Evolutionary conservation across 2,888 invertebrate genomes (phyloP).

Genomic region (Ametastegia equiseti): DNA sequence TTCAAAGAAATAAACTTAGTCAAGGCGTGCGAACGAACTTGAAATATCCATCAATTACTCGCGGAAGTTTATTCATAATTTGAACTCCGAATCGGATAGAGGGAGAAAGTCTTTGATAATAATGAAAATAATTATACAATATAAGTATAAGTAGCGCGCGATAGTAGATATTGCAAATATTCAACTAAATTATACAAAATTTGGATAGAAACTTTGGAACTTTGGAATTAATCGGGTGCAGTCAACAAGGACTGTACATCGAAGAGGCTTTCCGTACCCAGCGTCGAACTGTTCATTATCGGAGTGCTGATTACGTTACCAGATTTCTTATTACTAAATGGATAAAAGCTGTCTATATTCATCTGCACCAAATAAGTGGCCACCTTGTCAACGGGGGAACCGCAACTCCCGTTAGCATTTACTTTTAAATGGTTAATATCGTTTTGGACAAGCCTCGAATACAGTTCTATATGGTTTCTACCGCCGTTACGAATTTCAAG

Average conservation of each 20-base stretch:
- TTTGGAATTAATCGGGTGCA: constrained; percentile 81
- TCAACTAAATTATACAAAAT: constrained; percentile 9
- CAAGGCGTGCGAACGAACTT: too few relatives aligned
- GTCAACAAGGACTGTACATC: constrained; percentile 85
- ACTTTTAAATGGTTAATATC: constrained; percentile 76
- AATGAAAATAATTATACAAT: background rate
- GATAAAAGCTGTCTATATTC: constrained; percentile 74
- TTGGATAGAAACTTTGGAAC: background rate
- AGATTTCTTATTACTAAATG: constrained; percentile 70
- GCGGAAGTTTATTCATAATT: background rate
- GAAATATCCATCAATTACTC: too few relatives aligned
- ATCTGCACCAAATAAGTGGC: constrained; percentile 67
- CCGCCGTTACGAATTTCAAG: constrained; percentile 88
- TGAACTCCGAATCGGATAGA: background rate
- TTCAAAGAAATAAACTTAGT: too few relatives aligned
- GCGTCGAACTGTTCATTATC: constrained; percentile 79
- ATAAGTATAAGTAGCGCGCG: constrained; percentile 44
- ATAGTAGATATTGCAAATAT: constrained; percentile 23
- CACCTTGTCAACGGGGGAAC: constrained; percentile 65
- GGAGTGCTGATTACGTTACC: constrained; percentile 69
- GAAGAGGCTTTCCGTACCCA: constrained; percentile 81
- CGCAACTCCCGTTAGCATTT: constrained; percentile 62
- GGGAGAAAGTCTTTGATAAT: background rate
- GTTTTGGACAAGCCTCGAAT: constrained; percentile 75
- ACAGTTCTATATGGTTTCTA: constrained; percentile 79